Evolutionary conservation across 2,797 vertebrate species (phyloP).

Genomic region (Mormyrus hasselquistii): DNA sequence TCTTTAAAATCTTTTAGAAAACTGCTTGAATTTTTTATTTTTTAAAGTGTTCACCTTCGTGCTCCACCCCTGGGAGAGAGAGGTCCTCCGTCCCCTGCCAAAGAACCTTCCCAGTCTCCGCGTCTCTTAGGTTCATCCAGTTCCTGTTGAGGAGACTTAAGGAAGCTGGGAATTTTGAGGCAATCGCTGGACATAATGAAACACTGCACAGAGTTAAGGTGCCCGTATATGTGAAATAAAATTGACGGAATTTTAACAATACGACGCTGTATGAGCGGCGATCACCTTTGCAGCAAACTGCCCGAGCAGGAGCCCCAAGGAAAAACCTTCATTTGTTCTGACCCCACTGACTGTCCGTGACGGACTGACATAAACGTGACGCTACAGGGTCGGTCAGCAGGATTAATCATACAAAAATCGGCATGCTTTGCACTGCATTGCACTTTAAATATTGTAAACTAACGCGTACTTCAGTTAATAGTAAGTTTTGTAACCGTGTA

Average conservation of each 20-base stretch:
- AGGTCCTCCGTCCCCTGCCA: conserved; percentile 99
- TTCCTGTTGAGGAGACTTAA: conserved; percentile 67
- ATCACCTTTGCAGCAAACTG: neutral
- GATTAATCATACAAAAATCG: neutral
- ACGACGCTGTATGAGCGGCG: neutral
- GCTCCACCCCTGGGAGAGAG: conserved; percentile 91
- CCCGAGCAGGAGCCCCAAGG: neutral
- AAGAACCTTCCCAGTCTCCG: conserved; percentile 92
- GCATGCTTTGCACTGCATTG: neutral
- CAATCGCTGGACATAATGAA: neutral
- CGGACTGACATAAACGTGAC: neutral
- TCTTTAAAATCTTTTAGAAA: neutral
- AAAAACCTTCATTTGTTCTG: neutral
- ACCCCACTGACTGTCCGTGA: neutral
- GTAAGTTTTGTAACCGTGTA: neutral
- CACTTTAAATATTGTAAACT: neutral
- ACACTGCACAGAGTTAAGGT: neutral
- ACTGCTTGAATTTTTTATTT: neutral
- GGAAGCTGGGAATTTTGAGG: neutral
- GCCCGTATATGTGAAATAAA: neutral
- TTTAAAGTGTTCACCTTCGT: conserved; percentile 75
- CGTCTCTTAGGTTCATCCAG: conserved; percentile 98
- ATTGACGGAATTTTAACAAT: neutral
- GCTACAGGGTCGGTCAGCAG: neutral
- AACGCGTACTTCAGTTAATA: neutral